Percentiles rank a stretch among this genome's conserved stretches.
These are phyloP conservation scores for Pachyuromys duprasi DNA, from an alignment of 2,797 vertebrate species.

Conservation along the genomic window DNA sequence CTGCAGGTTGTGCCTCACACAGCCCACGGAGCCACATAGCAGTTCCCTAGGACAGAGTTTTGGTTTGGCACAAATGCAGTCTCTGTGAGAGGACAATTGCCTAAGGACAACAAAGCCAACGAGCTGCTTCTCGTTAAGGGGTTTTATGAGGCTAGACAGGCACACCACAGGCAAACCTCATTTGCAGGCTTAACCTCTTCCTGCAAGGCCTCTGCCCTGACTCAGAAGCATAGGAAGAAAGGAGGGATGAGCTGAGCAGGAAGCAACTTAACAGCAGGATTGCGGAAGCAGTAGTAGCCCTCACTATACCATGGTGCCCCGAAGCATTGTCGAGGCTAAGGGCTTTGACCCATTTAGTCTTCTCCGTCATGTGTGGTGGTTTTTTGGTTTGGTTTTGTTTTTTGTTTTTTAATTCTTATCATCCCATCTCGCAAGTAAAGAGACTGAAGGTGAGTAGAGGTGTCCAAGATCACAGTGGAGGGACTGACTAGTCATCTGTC, in stretches of 20 bases:
- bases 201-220: neutral
- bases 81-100: constrained; percentile 19
- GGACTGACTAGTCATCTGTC: neutral
- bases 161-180: neutral
- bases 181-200: neutral
- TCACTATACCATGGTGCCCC: neutral
- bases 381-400: neutral
- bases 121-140: neutral
- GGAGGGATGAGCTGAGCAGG: neutral
- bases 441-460: too few species aligned
- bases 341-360: neutral
- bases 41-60: neutral
- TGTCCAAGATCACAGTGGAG: neutral
- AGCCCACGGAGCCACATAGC: neutral
- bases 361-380: rapidly evolving
- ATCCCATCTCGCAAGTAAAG: neutral
- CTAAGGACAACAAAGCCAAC: neutral
- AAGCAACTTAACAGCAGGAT: neutral
- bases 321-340: neutral
- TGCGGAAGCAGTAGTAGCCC: neutral
- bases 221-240: neutral
- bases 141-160: neutral
- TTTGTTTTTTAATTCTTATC: neutral
- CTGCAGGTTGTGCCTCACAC: neutral
- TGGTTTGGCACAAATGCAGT: neutral